Base-by-base conservation (phyloP, 2,888 invertebrate species). In the Sericinus montela region DNA sequence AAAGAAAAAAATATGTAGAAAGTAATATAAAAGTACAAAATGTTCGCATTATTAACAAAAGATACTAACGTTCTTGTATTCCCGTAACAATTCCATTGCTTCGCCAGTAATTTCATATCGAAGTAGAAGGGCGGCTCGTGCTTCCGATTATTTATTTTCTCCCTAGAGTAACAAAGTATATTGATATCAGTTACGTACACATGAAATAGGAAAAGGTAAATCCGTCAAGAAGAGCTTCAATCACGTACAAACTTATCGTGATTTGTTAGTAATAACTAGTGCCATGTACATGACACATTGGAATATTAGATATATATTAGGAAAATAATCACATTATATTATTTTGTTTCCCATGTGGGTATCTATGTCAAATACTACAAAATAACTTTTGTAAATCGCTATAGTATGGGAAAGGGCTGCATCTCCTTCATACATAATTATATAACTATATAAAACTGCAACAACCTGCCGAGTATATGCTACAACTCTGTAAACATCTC, bases 1-100 rank as follows among this genome's bases (percentile, higher is more conserved):
- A 25, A 8, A 25, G 8, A 25, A 25, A 8, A 25, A 28, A 3
- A 35, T 14, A 11, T 2, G 10, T 9, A 7, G 6, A 6, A 15
- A 5, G 2, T 40, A 11, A 15, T 28, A 25, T 7, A n/a, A n/a
- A n/a, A n/a, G n/a, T 39, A 32, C 13, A 13, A 43, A 25, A 43
- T 34, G 15, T 9, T 28, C 14, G 40, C 29, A 30, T 3, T 29
- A 19, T 34, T 8, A 47, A 29, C n/a, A 16, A 32, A n/a, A 15
- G 7, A 34, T 39, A 49, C 49, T 44, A 19, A 49, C 49, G 34
- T 14, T 64, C 80, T 72, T 8, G 78, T 81, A 41, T 72, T 76
- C 23, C 75, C 81, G 51, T 80, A 81, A 58, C 88, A 88, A 59
- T 82, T 84, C 88, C 88, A 88, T 44, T 88, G 86, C 16, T 67